Percentiles rank a stretch among this genome's conserved stretches.
Conservation (phyloP, 2,888 invertebrate species). For the Poecilus cupreus region DNA sequence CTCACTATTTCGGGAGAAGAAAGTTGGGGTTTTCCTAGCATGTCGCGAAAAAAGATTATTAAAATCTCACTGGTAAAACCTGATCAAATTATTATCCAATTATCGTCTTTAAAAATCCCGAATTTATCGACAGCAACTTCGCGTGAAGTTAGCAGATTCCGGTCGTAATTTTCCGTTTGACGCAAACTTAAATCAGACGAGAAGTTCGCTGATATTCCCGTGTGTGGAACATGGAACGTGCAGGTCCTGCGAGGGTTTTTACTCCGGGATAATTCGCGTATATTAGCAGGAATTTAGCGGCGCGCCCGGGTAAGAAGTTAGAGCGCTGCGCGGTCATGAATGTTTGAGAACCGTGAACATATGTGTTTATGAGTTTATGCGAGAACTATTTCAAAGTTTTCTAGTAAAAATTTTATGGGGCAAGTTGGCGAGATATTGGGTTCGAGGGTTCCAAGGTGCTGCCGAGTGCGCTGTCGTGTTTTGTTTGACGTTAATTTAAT, state of each 20-base stretch:
- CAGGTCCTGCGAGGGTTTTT: slow-evolving; percentile 4
- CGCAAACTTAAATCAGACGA: no score
- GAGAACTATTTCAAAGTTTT: background rate
- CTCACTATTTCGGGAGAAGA: no score
- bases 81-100: background rate
- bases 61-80: no score
- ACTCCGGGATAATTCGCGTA: slow-evolving; percentile 8
- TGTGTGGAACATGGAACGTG: background rate
- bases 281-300: slow-evolving; percentile 17
- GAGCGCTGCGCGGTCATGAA: background rate
- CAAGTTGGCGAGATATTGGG: background rate
- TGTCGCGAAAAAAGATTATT: no score
- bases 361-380: slow-evolving; percentile 17
- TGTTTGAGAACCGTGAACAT: background rate
- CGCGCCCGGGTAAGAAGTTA: background rate
- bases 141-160: background rate
- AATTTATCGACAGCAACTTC: background rate
- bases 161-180: no score
- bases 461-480: background rate
- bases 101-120: background rate
- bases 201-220: background rate
- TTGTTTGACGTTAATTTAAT: no score
- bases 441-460: background rate
- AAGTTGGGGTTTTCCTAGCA: no score
- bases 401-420: background rate